Evolutionary conservation across 2,888 invertebrate genomes (phyloP).

Genomic region (Brenthis hecate): DNA sequence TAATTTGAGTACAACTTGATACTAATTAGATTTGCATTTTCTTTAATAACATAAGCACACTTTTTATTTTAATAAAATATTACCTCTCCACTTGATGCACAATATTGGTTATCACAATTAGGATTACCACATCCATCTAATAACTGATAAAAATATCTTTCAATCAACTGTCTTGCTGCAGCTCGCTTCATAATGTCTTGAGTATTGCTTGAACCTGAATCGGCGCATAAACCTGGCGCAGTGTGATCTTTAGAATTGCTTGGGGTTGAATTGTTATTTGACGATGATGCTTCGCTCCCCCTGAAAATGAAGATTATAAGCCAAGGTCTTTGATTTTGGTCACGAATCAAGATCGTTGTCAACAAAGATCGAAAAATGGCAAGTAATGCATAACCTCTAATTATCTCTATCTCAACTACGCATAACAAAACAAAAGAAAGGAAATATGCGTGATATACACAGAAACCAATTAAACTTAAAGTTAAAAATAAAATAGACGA

Average conservation of each 20-base stretch:
- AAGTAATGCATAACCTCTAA: constrained; percentile 74
- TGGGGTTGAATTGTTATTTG: constrained; percentile 67
- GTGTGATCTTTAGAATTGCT: constrained; percentile 58
- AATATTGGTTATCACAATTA: constrained; percentile 92
- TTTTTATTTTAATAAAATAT: constrained; percentile 15
- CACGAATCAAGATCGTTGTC: constrained; percentile 58
- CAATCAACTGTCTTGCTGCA: constrained; percentile 92
- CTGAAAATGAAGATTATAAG: constrained; percentile 48
- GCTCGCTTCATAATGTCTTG: constrained; percentile 88
- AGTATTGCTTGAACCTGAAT: constrained; percentile 56
- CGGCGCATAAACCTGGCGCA: constrained; percentile 64
- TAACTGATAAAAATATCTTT: constrained; percentile 95
- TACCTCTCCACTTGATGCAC: constrained; percentile 95
- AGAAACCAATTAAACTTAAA: constrained; percentile 12
- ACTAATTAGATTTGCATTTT: constrained; percentile 20
- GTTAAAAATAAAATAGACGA: constrained; percentile 20
- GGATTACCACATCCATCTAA: constrained; percentile 95
- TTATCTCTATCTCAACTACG: constrained; percentile 39
- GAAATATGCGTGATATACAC: constrained; percentile 1
- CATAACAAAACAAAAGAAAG: constrained; percentile 18
- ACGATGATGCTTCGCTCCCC: constrained; percentile 82
- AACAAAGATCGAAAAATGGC: constrained; percentile 56
- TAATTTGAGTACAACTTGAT: background rate
- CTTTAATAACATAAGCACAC: background rate
- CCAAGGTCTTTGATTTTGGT: constrained; percentile 18